Base-by-base conservation (phyloP, 2,113 vertebrate species). In the Ranitomeya variabilis region DNA sequence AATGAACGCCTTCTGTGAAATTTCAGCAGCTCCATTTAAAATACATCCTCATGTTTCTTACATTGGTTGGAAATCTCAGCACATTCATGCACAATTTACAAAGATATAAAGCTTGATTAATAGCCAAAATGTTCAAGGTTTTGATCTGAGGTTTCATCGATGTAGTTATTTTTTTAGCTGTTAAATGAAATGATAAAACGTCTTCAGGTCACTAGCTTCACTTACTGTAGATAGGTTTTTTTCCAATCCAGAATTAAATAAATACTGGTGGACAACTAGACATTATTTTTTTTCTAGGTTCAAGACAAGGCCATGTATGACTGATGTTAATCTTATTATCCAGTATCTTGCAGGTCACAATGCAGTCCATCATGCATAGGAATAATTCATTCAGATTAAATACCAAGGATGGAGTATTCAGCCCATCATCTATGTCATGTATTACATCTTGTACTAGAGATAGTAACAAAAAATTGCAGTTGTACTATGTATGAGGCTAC, bases 281-380 rank as follows among this genome's bases (percentile, higher is more conserved):
- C 66, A 19, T 64, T 7, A 62, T 64, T 62, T 81, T 7, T 16
- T 81, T 81, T 19, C 26, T 45, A 6, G 37, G 60, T 82, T 82
- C 59, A 82, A 45, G 60, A 60, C 26, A 82, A 82, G 60, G 80
- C 31, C 80, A 82, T 16, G 51, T 18, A 45, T 82, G 80, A 64
- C 59, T 66, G 80, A 82, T 64, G 57, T 31, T 16, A 66, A 64
- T 81, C 23, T 19, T 37, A 81, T 62, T 26, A 59, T 81, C 59
- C 4, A 45, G 59, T 12, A 60, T 59, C 23, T 81, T 62, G 16
- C 26, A 82, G 21, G 11, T 19, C 51, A 66, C 9, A 45, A 14
- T 51, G 59, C 37, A 82, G 26, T 31, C 26, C 26, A 51, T 82
- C 59, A 14, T 64, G 18, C 37, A 66, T 82, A 31, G 66, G 8